phyloP scores from a whole-genome alignment of 2,888 invertebrate genomes.

The Pegoplata infirma region DNA sequence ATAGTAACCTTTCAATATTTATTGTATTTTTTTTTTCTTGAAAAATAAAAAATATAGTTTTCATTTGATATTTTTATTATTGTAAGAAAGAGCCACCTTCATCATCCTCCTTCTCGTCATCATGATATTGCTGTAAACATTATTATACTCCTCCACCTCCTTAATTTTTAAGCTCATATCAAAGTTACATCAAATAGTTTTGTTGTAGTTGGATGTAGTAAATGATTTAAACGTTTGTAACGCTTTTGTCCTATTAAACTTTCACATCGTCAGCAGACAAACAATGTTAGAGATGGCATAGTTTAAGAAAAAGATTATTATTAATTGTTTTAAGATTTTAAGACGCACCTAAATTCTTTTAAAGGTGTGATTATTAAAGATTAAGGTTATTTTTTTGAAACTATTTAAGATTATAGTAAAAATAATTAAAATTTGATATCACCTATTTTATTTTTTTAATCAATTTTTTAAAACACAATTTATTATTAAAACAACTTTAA shows the following conservation, averaged over 20 bases:
- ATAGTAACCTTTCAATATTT: conserved; percentile 33
- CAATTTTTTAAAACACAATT: too few species aligned
- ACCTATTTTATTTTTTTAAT: too few species aligned
- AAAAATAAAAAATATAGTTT: background rate
- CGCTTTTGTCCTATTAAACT: conserved; percentile 65
- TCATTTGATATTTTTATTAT: conserved; percentile 36
- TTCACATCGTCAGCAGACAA: conserved; percentile 59
- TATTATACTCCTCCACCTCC: conserved; percentile 29
- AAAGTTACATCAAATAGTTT: conserved; percentile 33
- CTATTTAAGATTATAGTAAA: too few species aligned
- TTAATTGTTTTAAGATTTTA: background rate
- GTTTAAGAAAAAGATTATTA: background rate
- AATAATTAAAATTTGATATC: too few species aligned
- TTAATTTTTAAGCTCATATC: conserved; percentile 20
- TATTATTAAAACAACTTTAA: too few species aligned
- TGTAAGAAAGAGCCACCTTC: conserved; percentile 7
- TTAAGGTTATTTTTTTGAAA: background rate
- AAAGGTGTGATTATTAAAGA: background rate
- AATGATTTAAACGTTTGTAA: conserved; percentile 60
- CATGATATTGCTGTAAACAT: conserved; percentile 18
- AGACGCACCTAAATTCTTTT: conserved; percentile 16
- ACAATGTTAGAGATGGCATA: background rate
- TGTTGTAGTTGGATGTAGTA: conserved; percentile 18
- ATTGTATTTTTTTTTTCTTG: background rate
- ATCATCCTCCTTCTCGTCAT: background rate